A percentile compares a stretch with the other conserved stretches of the same genome.
Conservation (phyloP, 2,113 vertebrate species). For the Siniperca chuatsi region DNA sequence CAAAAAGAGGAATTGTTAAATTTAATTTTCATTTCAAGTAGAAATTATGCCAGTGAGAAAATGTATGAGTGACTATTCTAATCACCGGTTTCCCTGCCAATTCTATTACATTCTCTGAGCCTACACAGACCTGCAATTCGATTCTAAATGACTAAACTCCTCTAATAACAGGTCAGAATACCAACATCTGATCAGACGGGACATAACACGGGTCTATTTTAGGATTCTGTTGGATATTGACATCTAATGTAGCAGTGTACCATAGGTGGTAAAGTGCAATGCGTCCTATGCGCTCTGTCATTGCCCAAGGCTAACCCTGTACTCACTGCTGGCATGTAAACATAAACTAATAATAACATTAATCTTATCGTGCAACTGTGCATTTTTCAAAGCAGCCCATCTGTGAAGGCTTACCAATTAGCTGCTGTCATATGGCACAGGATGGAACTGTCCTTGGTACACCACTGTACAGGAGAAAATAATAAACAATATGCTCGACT, state of each 20-base stretch:
- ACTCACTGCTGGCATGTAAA: conserved; percentile 55
- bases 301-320: conserved; percentile 41
- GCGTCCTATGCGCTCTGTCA: conserved; percentile 24
- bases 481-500: conserved; percentile 45
- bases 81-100: background rate
- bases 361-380: conserved; percentile 61
- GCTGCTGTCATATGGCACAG: conserved; percentile 66
- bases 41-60: conserved; percentile 15
- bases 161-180: background rate
- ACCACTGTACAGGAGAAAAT: conserved; percentile 31
- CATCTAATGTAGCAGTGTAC: background rate
- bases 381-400: conserved; percentile 68
- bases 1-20: conserved; percentile 1
- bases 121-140: background rate
- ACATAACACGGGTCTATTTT: conserved; percentile 3
- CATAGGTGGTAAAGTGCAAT: conserved; percentile 35
- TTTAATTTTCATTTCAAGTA: conserved; percentile 27
- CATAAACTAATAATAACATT: conserved; percentile 66
- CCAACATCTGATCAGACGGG: conserved; percentile 7
- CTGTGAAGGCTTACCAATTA: conserved; percentile 76
- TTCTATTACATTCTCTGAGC: background rate
- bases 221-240: conserved; percentile 9
- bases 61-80: conserved; percentile 2
- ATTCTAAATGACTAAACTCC: background rate
- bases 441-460: conserved; percentile 44